A percentile compares a stretch with the other conserved stretches of the same genome.
Evolutionary conservation across 2,113 vertebrate species (phyloP).

Genomic region (Periophthalmodon schlosseri): DNA sequence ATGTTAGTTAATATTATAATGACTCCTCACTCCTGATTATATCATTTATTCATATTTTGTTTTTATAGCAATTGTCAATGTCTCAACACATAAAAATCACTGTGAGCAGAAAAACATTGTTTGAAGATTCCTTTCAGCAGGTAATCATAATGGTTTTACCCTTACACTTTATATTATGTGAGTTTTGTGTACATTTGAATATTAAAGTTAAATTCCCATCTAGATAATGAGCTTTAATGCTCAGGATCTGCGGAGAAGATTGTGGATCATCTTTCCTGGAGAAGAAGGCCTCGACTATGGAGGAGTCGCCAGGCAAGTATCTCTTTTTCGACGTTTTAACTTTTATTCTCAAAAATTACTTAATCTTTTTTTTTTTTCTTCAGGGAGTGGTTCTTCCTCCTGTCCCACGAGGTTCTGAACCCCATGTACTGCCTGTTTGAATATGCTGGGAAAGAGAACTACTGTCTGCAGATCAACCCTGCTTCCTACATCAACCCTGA

Average conservation of each 20-base stretch:
- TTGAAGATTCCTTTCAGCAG: constrained; percentile 99
- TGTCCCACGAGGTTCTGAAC: constrained; percentile 97
- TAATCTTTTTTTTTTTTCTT: background rate
- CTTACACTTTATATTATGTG: background rate
- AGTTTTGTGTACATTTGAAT: background rate
- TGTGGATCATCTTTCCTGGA: constrained; percentile 98
- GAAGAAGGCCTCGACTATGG: constrained; percentile 99
- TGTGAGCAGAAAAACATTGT: constrained; percentile 92
- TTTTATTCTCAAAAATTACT: background rate
- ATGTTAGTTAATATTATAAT: too few species aligned
- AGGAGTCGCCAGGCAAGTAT: constrained; percentile 87
- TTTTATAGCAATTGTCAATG: constrained; percentile 89
- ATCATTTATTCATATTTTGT: constrained; percentile 33
- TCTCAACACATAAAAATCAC: constrained; percentile 98
- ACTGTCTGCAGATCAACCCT: constrained; percentile 98
- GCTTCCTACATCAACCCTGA: constrained; percentile 98
- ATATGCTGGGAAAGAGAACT: constrained; percentile 98
- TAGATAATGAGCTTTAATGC: constrained; percentile 98
- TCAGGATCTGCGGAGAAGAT: constrained; percentile 90
- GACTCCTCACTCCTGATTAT: background rate
- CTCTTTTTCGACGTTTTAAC: background rate
- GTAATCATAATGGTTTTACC: constrained; percentile 64
- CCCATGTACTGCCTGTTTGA: constrained; percentile 99
- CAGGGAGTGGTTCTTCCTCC: constrained; percentile 99
- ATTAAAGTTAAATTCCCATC: background rate